Percentiles rank a stretch among this genome's conserved stretches.
These are phyloP conservation scores for Plusia festucae DNA, from an alignment of 2,888 invertebrate species.

Conservation along the genomic window DNA sequence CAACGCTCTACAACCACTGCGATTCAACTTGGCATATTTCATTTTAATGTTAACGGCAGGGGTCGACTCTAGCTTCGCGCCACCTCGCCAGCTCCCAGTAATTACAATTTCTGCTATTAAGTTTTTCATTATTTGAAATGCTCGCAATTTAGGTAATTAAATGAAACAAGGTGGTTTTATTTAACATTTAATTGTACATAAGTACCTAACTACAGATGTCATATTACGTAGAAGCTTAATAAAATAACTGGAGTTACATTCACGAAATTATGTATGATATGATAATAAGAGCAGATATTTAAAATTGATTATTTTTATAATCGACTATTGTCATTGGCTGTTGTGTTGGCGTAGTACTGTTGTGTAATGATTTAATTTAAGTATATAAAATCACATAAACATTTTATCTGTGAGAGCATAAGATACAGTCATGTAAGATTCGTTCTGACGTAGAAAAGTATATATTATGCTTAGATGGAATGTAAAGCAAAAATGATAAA, in stretches of 20 bases:
- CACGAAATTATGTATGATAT: constrained; percentile 53
- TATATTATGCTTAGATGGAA: too few relatives aligned
- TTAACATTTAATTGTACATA: constrained; percentile 84
- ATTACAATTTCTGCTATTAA: constrained; percentile 59
- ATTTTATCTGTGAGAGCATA: too few relatives aligned
- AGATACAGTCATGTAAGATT: too few relatives aligned
- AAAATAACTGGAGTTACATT: constrained; percentile 68
- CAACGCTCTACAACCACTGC: constrained; percentile 57
- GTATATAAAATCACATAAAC: too few relatives aligned
- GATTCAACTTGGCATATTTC: constrained; percentile 73
- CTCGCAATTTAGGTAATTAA: constrained; percentile 43
- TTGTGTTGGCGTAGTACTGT: too few relatives aligned
- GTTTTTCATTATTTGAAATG: constrained; percentile 57
- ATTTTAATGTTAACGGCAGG: constrained; percentile 68
- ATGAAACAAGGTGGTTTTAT: constrained; percentile 64
- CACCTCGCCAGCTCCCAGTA: constrained; percentile 29
- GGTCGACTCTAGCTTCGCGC: constrained; percentile 18
- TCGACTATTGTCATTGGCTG: constrained; percentile 18
- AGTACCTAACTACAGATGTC: constrained; percentile 72
- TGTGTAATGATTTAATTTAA: too few relatives aligned
- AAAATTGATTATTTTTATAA: constrained; percentile 18
- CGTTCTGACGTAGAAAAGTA: too few relatives aligned
- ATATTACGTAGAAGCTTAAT: constrained; percentile 75
- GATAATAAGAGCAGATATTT: constrained; percentile 38
- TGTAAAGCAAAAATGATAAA: constrained; percentile 1